Evolutionary conservation across 2,113 vertebrate genomes (phyloP).

Genomic region (Semicossyphus pulcher): DNA sequence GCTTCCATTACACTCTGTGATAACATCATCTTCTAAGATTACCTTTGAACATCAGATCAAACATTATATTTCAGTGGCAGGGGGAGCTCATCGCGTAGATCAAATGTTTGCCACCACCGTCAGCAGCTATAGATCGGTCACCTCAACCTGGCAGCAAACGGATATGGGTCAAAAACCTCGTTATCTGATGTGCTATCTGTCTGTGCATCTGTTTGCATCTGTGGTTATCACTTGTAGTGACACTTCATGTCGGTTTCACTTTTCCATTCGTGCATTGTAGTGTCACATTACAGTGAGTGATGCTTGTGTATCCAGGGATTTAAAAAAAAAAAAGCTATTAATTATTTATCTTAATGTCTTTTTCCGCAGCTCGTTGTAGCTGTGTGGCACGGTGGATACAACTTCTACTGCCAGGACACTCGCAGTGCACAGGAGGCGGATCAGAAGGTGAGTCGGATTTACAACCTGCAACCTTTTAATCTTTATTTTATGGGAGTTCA

Average conservation of each 20-base stretch:
- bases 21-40: not conserved
- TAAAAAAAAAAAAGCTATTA: not conserved
- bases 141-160: not conserved
- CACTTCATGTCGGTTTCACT: not conserved
- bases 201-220: not conserved
- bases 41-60: not conserved
- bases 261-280: not conserved
- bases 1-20: not conserved
- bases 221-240: no score
- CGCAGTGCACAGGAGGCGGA: constrained; percentile 89
- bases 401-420: constrained; percentile 94
- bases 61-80: not conserved
- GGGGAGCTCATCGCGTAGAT: not conserved
- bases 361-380: constrained; percentile 87
- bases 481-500: not conserved
- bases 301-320: not conserved
- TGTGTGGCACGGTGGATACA: constrained; percentile 90
- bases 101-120: not conserved
- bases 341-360: constrained; percentile 8
- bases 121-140: constrained; percentile 35
- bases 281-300: not conserved
- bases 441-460: constrained; percentile 86
- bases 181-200: not conserved
- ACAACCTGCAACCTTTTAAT: not conserved
- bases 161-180: not conserved